phyloP scores from a whole-genome alignment of 2,888 invertebrate species.

The Orgyia antiqua region DNA sequence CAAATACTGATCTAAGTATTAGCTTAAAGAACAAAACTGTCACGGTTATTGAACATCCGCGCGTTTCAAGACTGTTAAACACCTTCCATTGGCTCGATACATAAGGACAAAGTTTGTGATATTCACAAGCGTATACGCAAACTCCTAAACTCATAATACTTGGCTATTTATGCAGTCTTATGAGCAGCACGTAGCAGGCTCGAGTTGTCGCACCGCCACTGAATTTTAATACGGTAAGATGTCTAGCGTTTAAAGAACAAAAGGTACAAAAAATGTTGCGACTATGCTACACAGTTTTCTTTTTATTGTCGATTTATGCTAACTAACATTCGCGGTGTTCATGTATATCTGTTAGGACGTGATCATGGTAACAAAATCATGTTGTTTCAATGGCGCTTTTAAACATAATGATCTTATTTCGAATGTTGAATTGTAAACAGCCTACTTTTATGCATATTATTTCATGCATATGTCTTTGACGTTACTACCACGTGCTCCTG shows the following conservation, averaged over 20 bases:
- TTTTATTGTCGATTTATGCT: conserved; percentile 64
- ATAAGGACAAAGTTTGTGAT: conserved; percentile 26
- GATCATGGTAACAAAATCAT: conserved; percentile 20
- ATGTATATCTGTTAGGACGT: conserved; percentile 32
- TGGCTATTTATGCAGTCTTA: conserved; percentile 59
- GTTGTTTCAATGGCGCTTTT: no score
- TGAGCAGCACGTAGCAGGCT: conserved; percentile 73
- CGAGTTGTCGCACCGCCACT: conserved; percentile 38
- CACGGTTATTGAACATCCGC: no score
- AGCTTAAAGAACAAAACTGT: no score
- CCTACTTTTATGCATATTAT: no score
- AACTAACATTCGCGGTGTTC: conserved; percentile 18
- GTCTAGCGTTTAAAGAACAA: conserved; percentile 54
- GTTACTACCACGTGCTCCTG: no score
- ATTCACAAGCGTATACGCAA: conserved; percentile 37
- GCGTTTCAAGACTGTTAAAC: conserved; percentile 44
- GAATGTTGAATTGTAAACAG: no score
- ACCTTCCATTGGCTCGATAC: conserved; percentile 25
- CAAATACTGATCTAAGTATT: no score
- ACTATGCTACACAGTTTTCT: conserved; percentile 37
- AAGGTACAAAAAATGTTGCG: conserved; percentile 35
- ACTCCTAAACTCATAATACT: conserved; percentile 41
- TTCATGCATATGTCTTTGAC: no score
- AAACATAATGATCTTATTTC: no score
- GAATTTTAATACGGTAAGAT: conserved; percentile 69